phyloP scores from a whole-genome alignment of 2,888 invertebrate genomes.

The Sturmia bella region DNA sequence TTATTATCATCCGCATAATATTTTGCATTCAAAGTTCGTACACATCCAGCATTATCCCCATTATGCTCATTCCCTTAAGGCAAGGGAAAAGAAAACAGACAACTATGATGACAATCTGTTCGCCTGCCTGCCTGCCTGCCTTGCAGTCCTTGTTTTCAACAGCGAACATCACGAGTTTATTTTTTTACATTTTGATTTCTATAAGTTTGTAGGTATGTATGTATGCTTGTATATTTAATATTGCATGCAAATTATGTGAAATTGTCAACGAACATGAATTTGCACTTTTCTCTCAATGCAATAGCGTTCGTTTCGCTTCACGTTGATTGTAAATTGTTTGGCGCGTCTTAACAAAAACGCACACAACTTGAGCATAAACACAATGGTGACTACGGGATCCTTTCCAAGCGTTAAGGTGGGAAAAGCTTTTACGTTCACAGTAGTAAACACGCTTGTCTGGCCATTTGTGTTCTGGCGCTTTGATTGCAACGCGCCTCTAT shows the following conservation, averaged over 20 bases:
- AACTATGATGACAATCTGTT: conserved; percentile 47
- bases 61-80: conserved; percentile 58
- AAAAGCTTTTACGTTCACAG: not conserved
- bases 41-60: conserved; percentile 36
- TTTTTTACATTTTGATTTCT: conserved; percentile 10
- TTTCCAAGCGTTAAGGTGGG: not conserved
- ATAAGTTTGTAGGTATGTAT: conserved; percentile 21
- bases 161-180: conserved; percentile 20
- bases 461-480: not conserved
- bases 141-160: conserved; percentile 50
- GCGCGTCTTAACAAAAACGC: conserved; percentile 50
- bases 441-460: not conserved
- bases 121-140: conserved; percentile 43
- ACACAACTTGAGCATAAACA: conserved; percentile 5
- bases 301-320: conserved; percentile 74
- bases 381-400: not conserved
- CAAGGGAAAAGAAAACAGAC: conserved; percentile 29
- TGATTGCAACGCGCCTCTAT: not conserved
- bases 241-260: conserved; percentile 76
- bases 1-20: not conserved
- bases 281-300: conserved; percentile 80
- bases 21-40: not conserved
- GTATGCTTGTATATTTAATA: conserved; percentile 45
- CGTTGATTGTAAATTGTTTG: conserved; percentile 73
- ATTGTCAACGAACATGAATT: conserved; percentile 81